Conservation (phyloP, 2,113 vertebrate species). For the Penelope pileata region DNA sequence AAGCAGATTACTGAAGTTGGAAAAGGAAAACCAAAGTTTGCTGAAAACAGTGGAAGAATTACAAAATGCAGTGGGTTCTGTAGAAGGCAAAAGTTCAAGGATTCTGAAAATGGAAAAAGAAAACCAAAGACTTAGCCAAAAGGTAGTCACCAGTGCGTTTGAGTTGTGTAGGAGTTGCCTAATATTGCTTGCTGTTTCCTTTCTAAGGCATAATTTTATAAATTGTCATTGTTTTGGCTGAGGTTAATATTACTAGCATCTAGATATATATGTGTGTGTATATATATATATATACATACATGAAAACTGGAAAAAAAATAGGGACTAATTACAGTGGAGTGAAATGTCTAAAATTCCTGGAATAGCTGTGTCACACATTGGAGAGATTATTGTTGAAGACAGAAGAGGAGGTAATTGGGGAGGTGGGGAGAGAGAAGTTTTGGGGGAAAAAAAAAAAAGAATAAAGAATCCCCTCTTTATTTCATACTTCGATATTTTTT, state of each 20-base stretch:
- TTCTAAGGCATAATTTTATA: neutral
- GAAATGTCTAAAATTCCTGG: neutral
- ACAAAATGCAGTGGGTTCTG: slow-evolving; percentile 75
- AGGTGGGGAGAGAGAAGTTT: too few species aligned
- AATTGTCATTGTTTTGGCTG: neutral
- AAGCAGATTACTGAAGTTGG: slow-evolving; percentile 92
- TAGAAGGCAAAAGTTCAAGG: slow-evolving; percentile 80
- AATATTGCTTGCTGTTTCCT: neutral
- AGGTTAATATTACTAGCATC: neutral
- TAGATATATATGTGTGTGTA: too few species aligned
- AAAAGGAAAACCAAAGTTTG: slow-evolving; percentile 97
- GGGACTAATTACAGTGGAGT: neutral
- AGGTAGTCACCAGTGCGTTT: slow-evolving; percentile 75
- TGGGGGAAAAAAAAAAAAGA: neutral
- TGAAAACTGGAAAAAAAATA: neutral
- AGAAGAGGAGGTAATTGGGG: neutral
- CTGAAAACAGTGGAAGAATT: slow-evolving; percentile 93
- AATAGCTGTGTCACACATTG: neutral
- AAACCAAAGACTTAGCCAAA: slow-evolving; percentile 90
- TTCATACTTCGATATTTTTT: neutral
- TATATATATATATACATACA: too few species aligned
- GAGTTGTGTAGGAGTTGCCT: neutral
- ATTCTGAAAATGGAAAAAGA: slow-evolving; percentile 88
- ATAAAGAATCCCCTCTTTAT: neutral
- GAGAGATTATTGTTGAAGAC: neutral